These are phyloP conservation scores for Melopsittacus undulatus DNA, from an alignment of 2,797 vertebrate species.

Conservation along the genomic window DNA sequence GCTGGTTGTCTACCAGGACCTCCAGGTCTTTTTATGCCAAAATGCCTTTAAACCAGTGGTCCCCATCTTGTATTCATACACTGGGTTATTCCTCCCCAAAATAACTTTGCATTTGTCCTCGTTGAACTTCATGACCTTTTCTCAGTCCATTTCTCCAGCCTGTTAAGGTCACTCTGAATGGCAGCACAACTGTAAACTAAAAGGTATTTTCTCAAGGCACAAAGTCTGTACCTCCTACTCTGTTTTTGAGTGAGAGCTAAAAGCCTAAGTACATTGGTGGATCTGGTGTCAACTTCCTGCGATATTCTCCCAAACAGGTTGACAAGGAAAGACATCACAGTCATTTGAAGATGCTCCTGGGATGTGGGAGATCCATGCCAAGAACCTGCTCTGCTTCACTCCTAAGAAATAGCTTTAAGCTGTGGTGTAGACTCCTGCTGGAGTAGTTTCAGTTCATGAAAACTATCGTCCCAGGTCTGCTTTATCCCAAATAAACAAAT, in stretches of 20 bases:
- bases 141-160: background rate
- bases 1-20: background rate
- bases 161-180: background rate
- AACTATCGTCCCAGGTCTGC: background rate
- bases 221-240: background rate
- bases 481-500: background rate
- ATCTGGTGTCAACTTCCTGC: background rate
- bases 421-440: background rate
- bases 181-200: background rate
- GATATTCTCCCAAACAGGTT: background rate
- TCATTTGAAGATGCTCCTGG: background rate
- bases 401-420: background rate
- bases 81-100: background rate
- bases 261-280: background rate
- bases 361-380: background rate
- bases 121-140: background rate
- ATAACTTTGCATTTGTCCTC: background rate
- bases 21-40: background rate
- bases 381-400: background rate
- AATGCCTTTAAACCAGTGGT: background rate
- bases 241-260: background rate
- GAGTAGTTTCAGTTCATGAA: background rate
- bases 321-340: background rate
- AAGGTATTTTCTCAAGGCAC: background rate
- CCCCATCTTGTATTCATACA: background rate